Percentiles rank a stretch among this genome's conserved stretches.
These are phyloP conservation scores for Perithous albicinctus DNA, from an alignment of 2,888 invertebrate genomes.

Conservation along the genomic window DNA sequence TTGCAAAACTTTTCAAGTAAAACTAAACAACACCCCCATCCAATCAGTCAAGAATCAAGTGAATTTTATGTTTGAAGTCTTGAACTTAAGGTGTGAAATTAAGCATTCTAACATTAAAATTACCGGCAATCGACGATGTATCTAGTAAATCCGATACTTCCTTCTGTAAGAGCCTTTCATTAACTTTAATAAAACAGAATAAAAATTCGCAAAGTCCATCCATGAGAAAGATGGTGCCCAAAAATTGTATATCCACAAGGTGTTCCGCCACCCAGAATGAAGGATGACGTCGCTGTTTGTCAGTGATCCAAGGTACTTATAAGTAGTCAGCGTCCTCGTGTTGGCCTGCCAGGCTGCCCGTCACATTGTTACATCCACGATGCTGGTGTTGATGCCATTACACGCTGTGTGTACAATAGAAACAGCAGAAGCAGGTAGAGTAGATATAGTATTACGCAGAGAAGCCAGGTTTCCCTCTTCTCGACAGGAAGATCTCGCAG, in stretches of 20 bases:
- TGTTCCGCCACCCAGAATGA: slow-evolving; percentile 5
- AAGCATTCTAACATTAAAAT: neutral
- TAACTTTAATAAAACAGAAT: neutral
- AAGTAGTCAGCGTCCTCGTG: slow-evolving; percentile 52
- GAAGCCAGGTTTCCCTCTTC: slow-evolving; percentile 33
- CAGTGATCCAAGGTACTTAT: slow-evolving; percentile 69
- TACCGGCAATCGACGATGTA: no score
- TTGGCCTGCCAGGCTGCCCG: slow-evolving; percentile 53
- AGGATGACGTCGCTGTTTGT: neutral
- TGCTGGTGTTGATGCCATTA: slow-evolving; percentile 17
- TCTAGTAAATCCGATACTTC: no score
- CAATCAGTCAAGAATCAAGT: no score
- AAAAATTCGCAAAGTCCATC: neutral
- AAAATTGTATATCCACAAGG: neutral
- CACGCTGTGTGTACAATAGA: slow-evolving; percentile 35
- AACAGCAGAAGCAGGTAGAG: slow-evolving; percentile 38
- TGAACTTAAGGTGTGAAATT: no score
- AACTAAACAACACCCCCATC: no score
- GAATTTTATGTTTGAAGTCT: no score
- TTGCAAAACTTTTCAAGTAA: no score
- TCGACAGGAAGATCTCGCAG: slow-evolving; percentile 30
- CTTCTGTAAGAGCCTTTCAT: neutral
- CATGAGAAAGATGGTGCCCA: neutral
- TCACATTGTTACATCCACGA: slow-evolving; percentile 62
- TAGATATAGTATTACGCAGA: slow-evolving; percentile 36